phyloP scores from a whole-genome alignment of 2,797 vertebrate genomes.

The Channallabes apus region DNA sequence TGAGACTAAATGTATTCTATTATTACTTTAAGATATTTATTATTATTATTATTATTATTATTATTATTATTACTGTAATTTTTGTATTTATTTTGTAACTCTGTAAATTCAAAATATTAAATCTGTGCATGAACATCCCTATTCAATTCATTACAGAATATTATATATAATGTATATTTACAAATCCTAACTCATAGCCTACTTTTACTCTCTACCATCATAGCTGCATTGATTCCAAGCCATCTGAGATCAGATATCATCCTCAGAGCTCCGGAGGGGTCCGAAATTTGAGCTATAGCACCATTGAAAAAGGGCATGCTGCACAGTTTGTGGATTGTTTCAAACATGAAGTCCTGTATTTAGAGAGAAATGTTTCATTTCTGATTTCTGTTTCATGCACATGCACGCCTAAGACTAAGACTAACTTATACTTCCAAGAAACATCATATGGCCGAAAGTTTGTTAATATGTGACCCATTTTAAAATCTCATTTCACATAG shows the following conservation, averaged over 20 bases:
- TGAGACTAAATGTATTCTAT: background rate
- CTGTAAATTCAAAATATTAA: background rate
- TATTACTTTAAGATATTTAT: background rate
- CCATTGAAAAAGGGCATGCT: slow-evolving; percentile 10
- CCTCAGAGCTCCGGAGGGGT: slow-evolving; percentile 82
- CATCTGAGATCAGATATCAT: slow-evolving; percentile 81
- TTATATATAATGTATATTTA: background rate
- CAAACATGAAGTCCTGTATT: background rate
- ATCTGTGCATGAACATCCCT: background rate
- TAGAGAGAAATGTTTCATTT: background rate
- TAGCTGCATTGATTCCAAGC: slow-evolving; percentile 77
- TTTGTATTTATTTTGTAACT: background rate
- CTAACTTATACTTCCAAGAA: background rate
- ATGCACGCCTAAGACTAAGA: too few species aligned
- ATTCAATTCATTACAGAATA: background rate
- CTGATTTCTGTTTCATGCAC: too few species aligned
- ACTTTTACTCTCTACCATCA: background rate
- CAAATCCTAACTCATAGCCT: background rate
- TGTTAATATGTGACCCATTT: background rate
- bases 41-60: too few species aligned
- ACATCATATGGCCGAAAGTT: background rate
- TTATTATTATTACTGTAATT: too few species aligned
- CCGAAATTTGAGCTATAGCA: slow-evolving; percentile 79
- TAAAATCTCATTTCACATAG: background rate
- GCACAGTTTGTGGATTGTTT: background rate